Evolutionary conservation across 2,888 invertebrate species (phyloP).

Genomic region (Cataglyphis cursor): DNA sequence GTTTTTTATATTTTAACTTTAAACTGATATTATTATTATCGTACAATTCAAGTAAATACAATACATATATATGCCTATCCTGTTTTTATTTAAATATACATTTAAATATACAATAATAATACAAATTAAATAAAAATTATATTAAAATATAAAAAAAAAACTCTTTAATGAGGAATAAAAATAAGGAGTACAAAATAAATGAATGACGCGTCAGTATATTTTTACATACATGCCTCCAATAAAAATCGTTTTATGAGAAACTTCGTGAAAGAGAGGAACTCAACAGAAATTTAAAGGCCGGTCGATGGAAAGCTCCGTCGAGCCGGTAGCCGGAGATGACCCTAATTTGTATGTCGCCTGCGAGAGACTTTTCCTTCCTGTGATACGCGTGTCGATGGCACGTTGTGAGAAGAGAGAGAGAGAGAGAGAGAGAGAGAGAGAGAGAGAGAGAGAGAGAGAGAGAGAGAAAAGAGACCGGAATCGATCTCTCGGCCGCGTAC

Average conservation of each 20-base stretch:
- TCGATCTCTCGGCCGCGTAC: conserved; percentile 1
- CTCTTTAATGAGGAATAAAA: neutral
- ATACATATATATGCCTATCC: too few species aligned
- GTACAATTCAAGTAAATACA: too few species aligned
- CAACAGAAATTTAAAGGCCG: conserved; percentile 26
- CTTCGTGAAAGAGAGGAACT: conserved; percentile 2
- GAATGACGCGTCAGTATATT: neutral
- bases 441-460: neutral
- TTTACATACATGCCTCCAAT: neutral
- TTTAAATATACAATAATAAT: too few species aligned
- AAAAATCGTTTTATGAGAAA: neutral
- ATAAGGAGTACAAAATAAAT: neutral
- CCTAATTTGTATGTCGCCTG: conserved; percentile 47
- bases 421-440: neutral
- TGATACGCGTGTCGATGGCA: conserved; percentile 30
- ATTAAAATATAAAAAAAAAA: neutral
- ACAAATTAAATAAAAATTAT: too few species aligned
- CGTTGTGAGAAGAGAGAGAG: neutral
- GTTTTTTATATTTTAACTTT: too few species aligned
- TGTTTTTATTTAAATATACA: too few species aligned
- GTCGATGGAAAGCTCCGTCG: conserved; percentile 33
- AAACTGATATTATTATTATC: too few species aligned
- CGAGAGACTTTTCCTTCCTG: conserved; percentile 47
- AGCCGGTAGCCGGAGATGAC: conserved; percentile 46
- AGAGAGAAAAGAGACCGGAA: neutral